A percentile compares a stretch with the other conserved stretches of the same genome.
Conservation (phyloP, 64 coral and sea anemone species). For the Actinia equina region DNA sequence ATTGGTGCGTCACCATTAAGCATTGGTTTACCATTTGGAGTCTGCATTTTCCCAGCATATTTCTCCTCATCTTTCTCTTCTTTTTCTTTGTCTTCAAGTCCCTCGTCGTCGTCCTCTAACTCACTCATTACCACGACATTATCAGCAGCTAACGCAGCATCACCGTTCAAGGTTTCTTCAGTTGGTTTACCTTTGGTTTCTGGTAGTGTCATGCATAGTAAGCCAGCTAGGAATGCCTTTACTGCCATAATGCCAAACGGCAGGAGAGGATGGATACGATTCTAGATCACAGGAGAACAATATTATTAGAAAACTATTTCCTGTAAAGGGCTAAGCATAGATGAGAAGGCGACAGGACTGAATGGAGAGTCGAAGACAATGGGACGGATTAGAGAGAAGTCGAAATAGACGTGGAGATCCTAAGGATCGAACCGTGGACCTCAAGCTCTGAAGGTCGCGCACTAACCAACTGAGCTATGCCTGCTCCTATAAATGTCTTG, state of each 20-base stretch:
- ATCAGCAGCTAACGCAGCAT: neutral
- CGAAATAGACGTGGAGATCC: too few relatives aligned
- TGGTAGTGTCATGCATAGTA: constrained; percentile 59
- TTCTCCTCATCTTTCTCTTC: neutral
- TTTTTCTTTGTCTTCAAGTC: neutral
- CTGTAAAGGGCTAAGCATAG: too few relatives aligned
- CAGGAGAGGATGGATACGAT: constrained; percentile 34
- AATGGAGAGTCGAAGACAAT: too few relatives aligned
- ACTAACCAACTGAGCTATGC: too few relatives aligned
- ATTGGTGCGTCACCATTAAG: neutral
- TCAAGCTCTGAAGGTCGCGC: too few relatives aligned
- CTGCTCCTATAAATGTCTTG: too few relatives aligned
- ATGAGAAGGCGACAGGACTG: neutral
- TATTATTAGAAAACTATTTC: neutral
- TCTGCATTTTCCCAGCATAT: neutral
- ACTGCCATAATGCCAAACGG: constrained; percentile 65
- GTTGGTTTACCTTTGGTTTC: constrained; percentile 60
- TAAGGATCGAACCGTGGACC: too few relatives aligned
- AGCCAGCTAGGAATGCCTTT: constrained; percentile 33
- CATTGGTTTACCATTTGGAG: neutral
- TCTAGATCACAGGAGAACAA: neutral
- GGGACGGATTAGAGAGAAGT: too few relatives aligned
- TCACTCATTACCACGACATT: neutral
- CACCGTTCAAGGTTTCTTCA: constrained; percentile 47
- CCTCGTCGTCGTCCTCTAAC: neutral